Percentiles rank a stretch among this genome's conserved stretches.
Conservation (phyloP, 2,888 invertebrate species). For the Limnephilus rhombicus region DNA sequence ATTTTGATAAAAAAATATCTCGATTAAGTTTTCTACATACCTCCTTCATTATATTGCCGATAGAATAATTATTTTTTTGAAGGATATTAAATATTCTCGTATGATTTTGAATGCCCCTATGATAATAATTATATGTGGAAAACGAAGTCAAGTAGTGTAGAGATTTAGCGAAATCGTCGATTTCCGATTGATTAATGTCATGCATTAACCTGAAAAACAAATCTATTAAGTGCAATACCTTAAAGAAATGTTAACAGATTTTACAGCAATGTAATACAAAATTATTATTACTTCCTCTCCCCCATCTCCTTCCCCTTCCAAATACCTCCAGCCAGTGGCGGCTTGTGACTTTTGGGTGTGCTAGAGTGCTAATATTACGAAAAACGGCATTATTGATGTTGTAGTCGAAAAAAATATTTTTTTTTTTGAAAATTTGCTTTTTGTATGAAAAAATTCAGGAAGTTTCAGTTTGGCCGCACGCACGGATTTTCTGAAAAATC, state of each 20-base stretch:
- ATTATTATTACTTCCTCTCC: no score
- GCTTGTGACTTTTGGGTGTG: no score
- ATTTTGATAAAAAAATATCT: background rate
- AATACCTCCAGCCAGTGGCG: no score
- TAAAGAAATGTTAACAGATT: background rate
- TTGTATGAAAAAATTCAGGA: no score
- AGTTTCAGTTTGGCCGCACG: no score
- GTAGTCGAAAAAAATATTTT: no score
- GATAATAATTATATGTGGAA: conserved; percentile 57
- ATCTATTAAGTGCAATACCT: background rate
- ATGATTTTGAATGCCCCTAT: conserved; percentile 48
- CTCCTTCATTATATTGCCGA: conserved; percentile 56
- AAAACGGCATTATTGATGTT: no score
- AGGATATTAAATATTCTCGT: conserved; percentile 52
- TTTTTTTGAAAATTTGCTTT: no score
- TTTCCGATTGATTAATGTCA: conserved; percentile 40
- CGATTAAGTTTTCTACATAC: background rate
- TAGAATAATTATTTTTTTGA: conserved; percentile 54
- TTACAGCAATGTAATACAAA: no score
- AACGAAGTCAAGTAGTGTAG: conserved; percentile 54
- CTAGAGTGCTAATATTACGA: no score
- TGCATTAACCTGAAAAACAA: conserved; percentile 40
- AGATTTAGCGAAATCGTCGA: conserved; percentile 55
- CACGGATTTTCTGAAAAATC: no score
- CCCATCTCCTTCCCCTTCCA: no score